Base-by-base conservation (phyloP, 2,113 vertebrate species). In the Lophochroa leadbeateri region DNA sequence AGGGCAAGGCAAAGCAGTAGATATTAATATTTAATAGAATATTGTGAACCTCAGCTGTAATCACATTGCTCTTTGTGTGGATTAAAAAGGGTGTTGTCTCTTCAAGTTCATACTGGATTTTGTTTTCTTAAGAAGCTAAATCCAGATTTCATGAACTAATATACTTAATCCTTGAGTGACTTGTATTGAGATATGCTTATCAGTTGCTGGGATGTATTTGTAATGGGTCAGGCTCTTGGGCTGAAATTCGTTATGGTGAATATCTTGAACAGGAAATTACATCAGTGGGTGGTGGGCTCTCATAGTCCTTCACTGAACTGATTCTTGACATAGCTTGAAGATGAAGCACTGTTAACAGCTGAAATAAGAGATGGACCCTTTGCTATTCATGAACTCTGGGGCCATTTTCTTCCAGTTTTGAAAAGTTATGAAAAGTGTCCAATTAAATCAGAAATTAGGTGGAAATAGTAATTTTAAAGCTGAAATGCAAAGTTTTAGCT, bases 11-110 rank as follows among this genome's bases (percentile, higher is more conserved):
- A 90, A 68, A 88, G 49, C 39, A 82, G 41, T 33, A n/a, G 41
- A 13, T 87, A 80, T 46, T 85, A 82, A 85, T 96, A 86, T 71
- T 96, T 90, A 90, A 92, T 88, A 37, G 60, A 58, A 58, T 44
- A 31, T 50, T 92, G 27, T 81, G 57, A 44, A 35, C 77, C 31
- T 69, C 58, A 71, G 3, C 28, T 1, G 1, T 67, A 82, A 61
- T 77, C 1, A 4, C 20, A 10, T 60, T 52, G 41, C 39, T 35
- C 88, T 95, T 92, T 83, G 46, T 77, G 74, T 87, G 74, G 47
- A 53, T 95, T 63, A 24, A 78, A 70, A 83, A 91, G 65, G 64
- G 33, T 44, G n/a, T 88, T 7, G 7, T 31, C 23, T 88, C 29
- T 74, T 93, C 29, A 57, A 67, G 68, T 46, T 94, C 27, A 13